Evolutionary conservation across 2,797 vertebrate genomes (phyloP).

Genomic region (Macropus fuliginosus): DNA sequence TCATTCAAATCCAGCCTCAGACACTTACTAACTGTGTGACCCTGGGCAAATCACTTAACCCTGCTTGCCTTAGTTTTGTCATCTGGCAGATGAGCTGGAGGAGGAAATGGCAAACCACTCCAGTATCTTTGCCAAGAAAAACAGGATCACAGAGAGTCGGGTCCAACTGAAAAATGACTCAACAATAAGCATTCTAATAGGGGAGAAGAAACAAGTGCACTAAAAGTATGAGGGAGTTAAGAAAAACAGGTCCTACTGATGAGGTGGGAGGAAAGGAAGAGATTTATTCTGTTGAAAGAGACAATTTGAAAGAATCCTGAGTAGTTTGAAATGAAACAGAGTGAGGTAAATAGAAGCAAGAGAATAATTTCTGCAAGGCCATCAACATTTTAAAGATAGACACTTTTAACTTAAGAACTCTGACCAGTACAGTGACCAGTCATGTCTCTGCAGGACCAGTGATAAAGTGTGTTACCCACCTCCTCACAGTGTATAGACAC

Average conservation of each 20-base stretch:
- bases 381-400: not conserved
- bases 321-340: not conserved
- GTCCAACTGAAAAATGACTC: not conserved
- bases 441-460: too few species aligned
- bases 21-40: not conserved
- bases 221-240: not conserved
- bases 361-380: not conserved
- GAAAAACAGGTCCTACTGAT: not conserved
- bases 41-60: not conserved
- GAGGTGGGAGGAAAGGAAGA: not conserved
- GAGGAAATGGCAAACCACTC: not conserved
- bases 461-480: too few species aligned
- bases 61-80: not conserved
- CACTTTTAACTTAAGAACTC: not conserved
- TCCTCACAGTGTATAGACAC: too few species aligned
- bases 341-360: not conserved
- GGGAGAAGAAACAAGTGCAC: not conserved
- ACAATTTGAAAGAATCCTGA: not conserved
- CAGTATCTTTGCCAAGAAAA: not conserved
- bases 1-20: too few species aligned
- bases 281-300: not conserved
- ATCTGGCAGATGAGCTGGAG: not conserved
- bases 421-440: not conserved
- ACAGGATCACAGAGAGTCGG: not conserved
- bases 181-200: not conserved